These are phyloP conservation scores for Miltochrista miniata DNA, from an alignment of 2,888 invertebrate species.

Conservation along the genomic window DNA sequence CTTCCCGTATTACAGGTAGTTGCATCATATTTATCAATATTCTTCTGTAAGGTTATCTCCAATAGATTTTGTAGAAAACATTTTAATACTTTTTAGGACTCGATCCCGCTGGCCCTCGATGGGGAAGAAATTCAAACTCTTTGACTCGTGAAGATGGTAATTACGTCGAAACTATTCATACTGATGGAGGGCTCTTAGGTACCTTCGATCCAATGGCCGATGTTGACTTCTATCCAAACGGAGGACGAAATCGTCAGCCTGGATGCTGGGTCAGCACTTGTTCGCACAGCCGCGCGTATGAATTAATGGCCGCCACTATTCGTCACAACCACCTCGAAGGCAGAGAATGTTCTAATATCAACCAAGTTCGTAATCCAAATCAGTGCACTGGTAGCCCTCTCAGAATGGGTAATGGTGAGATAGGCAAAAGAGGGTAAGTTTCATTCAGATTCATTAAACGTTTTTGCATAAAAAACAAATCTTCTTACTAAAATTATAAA, in stretches of 20 bases:
- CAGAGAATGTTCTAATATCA: conserved; percentile 43
- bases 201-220: conserved; percentile 54
- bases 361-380: conserved; percentile 6
- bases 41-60: no score
- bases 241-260: conserved; percentile 58
- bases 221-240: conserved; percentile 68
- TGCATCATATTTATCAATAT: no score
- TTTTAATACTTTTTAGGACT: conserved; percentile 48
- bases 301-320: conserved; percentile 60
- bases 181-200: conserved; percentile 55
- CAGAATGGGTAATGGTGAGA: conserved; percentile 53
- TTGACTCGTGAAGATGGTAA: conserved; percentile 51
- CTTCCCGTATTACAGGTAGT: conserved; percentile 54
- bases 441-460: no score
- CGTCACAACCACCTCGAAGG: conserved; percentile 53
- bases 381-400: conserved; percentile 42
- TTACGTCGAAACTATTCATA: conserved; percentile 74
- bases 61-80: no score
- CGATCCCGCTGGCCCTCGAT: conserved; percentile 71
- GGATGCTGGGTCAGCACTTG: conserved; percentile 59
- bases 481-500: no score
- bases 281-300: conserved; percentile 56
- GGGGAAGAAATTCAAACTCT: conserved; percentile 47
- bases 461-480: no score
- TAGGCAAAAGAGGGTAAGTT: conserved; percentile 9